These are phyloP conservation scores for Octomys mimax DNA, from an alignment of 2,797 vertebrate genomes.

Conservation along the genomic window DNA sequence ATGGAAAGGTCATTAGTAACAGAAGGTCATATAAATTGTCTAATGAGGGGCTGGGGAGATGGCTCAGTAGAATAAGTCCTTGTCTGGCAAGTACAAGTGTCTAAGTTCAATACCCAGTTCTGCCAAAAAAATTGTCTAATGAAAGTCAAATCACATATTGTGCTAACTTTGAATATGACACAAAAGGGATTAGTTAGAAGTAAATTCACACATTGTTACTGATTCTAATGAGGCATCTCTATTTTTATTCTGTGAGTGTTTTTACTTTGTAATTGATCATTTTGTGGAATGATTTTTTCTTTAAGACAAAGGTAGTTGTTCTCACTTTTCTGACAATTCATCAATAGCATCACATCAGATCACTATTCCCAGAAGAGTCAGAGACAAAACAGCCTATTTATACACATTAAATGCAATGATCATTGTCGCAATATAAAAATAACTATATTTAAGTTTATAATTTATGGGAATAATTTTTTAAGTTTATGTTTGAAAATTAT, in stretches of 20 bases:
- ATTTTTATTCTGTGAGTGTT: slow-evolving; percentile 66
- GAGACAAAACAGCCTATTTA: slow-evolving; percentile 42
- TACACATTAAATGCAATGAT: neutral
- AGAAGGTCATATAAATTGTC: slow-evolving; percentile 43
- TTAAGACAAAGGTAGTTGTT: slow-evolving; percentile 54
- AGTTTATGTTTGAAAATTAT: slow-evolving; percentile 23
- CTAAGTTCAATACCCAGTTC: no score
- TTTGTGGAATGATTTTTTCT: slow-evolving; percentile 67
- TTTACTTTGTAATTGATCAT: slow-evolving; percentile 69
- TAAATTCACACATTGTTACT: slow-evolving; percentile 67
- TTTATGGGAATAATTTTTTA: neutral
- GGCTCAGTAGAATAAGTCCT: no score
- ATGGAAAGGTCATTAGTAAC: slow-evolving; percentile 47
- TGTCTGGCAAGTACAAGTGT: no score
- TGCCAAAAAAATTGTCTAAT: neutral
- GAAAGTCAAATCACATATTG: slow-evolving; percentile 67
- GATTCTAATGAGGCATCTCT: slow-evolving; percentile 49
- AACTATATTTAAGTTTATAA: slow-evolving; percentile 12
- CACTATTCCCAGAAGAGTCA: slow-evolving; percentile 50
- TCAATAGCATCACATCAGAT: slow-evolving; percentile 59
- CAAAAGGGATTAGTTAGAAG: slow-evolving; percentile 60
- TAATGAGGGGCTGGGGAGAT: neutral
- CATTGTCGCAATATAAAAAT: slow-evolving; percentile 22
- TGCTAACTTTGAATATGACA: slow-evolving; percentile 57
- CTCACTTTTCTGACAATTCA: neutral